Percentiles rank a stretch among this genome's conserved stretches.
Conservation (phyloP, 2,888 invertebrate genomes). For the Drosophila acutilabella region DNA sequence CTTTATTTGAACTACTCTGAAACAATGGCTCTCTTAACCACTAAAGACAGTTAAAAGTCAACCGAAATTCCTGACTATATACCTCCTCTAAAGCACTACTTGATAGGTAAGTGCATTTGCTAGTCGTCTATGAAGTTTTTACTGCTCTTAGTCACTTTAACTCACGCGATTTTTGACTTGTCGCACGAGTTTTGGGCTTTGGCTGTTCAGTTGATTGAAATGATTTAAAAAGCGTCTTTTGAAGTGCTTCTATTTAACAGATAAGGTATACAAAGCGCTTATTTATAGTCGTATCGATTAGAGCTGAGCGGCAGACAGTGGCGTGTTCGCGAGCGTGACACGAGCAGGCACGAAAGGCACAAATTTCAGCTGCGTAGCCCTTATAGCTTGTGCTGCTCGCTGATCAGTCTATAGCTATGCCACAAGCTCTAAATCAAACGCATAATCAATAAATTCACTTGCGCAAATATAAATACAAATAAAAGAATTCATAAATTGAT, state of each 20-base stretch:
- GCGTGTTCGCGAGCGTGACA: neutral
- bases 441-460: slow-evolving; percentile 17
- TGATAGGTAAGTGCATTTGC: neutral
- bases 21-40: no score
- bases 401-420: no score
- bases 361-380: no score
- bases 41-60: no score
- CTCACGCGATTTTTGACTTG: slow-evolving; percentile 16
- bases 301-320: neutral
- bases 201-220: neutral
- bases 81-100: neutral
- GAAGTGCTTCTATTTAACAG: neutral
- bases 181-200: slow-evolving; percentile 5
- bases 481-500: no score
- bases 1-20: no score
- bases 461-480: neutral
- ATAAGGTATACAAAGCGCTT: neutral
- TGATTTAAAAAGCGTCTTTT: slow-evolving; percentile 4
- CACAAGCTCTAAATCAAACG: neutral
- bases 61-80: neutral
- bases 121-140: neutral
- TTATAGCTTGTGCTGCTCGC: no score
- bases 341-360: neutral
- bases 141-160: neutral
- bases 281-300: slow-evolving; percentile 2